Conservation (phyloP, 2,888 invertebrate species). For the Drosophila limbata region DNA sequence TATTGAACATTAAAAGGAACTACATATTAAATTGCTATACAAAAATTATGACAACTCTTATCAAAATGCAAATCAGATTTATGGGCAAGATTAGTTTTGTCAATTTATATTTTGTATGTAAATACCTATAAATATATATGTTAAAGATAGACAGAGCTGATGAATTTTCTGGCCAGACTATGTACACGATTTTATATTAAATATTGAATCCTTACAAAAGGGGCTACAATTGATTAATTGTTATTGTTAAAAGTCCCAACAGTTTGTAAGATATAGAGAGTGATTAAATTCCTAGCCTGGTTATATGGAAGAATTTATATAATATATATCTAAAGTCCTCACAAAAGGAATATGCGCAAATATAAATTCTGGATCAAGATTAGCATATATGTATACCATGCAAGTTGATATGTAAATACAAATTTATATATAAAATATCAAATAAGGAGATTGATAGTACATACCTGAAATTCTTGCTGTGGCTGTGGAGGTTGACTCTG, state of each 20-base stretch:
- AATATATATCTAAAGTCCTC: no score
- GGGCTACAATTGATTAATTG: not conserved
- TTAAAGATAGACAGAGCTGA: not conserved
- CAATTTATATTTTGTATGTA: not conserved
- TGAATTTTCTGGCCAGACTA: not conserved
- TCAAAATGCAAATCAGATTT: constrained; percentile 23
- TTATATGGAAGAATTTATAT: no score
- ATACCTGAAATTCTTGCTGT: constrained; percentile 79
- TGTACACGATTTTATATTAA: constrained; percentile 1
- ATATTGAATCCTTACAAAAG: not conserved
- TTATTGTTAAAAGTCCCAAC: no score
- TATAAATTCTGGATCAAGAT: no score
- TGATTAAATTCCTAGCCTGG: not conserved
- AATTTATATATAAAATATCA: not conserved
- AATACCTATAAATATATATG: not conserved
- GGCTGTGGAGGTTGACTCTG: constrained; percentile 80
- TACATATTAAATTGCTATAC: not conserved
- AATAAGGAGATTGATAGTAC: constrained; percentile 16
- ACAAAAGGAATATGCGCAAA: no score
- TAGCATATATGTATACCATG: no score
- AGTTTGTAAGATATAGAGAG: not conserved
- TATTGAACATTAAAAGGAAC: not conserved
- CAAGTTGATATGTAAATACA: not conserved
- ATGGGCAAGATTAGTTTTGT: constrained; percentile 9
- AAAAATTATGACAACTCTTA: constrained; percentile 5